A percentile compares a stretch with the other conserved stretches of the same genome.
Evolutionary conservation across 37 sponge, comb jelly and placozoan species (phyloP).

Genomic region (Ephydatia muelleri): DNA sequence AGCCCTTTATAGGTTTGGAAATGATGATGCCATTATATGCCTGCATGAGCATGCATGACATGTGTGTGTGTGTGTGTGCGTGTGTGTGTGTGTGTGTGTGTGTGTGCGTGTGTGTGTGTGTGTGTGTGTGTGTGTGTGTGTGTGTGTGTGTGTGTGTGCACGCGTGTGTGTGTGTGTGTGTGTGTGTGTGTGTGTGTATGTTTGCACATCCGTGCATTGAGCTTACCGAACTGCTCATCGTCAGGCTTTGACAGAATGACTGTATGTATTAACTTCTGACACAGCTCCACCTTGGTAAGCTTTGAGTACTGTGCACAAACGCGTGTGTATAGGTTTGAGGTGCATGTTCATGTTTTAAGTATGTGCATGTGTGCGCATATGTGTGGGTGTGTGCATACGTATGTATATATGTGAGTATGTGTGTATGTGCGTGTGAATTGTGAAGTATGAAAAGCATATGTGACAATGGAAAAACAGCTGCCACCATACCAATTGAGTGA

Average conservation of each 20-base stretch:
- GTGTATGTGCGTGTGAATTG: background rate
- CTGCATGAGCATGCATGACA: background rate
- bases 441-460: too few relatives aligned
- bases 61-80: background rate
- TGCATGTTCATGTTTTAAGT: background rate
- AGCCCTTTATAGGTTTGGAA: background rate
- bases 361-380: background rate
- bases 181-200: too few relatives aligned
- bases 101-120: conserved; percentile 12
- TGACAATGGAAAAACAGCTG: background rate
- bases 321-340: background rate
- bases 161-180: background rate
- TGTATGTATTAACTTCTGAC: conserved; percentile 50
- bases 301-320: background rate
- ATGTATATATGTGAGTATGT: too few relatives aligned
- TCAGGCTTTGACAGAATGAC: conserved; percentile 21
- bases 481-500: conserved; percentile 30
- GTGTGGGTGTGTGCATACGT: conserved; percentile 25
- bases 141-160: conserved; percentile 6
- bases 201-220: too few relatives aligned
- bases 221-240: background rate
- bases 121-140: conserved; percentile 18
- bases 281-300: conserved; percentile 24
- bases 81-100: background rate
- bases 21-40: background rate